Conservation (phyloP, 2,113 vertebrate genomes). For the Poicephalus gulielmi region DNA sequence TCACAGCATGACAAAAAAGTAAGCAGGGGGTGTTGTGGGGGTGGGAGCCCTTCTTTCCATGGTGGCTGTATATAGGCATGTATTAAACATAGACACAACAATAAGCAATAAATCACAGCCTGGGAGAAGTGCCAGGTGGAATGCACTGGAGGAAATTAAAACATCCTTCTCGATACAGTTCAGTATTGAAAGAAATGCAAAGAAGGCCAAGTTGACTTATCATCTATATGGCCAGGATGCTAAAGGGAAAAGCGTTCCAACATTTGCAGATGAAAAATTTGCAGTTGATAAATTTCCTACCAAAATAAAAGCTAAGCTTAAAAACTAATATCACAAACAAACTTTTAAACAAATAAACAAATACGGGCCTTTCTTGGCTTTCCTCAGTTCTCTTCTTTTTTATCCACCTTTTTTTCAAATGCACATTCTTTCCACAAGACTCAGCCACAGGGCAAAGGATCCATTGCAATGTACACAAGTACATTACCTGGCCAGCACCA, state of each 20-base stretch:
- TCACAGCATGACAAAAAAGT: not conserved
- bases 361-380: not conserved
- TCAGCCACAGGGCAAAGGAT: not conserved
- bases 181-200: slow-evolving; percentile 49
- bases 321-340: not conserved
- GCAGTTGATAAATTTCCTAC: not conserved
- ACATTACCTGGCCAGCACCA: not conserved
- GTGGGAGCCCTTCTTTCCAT: not conserved
- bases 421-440: not conserved
- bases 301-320: not conserved
- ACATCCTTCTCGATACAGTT: slow-evolving; percentile 52
- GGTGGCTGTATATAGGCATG: slow-evolving; percentile 10
- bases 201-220: slow-evolving; percentile 40
- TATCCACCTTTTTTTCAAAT: not conserved
- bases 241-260: not conserved
- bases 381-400: not conserved
- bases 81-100: slow-evolving; percentile 60
- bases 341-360: not conserved
- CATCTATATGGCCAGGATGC: not conserved
- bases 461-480: not conserved
- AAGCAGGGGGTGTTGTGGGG: not conserved
- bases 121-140: slow-evolving; percentile 58
- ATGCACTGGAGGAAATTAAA: slow-evolving; percentile 65
- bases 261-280: not conserved
- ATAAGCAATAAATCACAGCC: slow-evolving; percentile 68